These are phyloP conservation scores for Siderastrea radians DNA, from an alignment of 92 coral and sea anemone species.

Conservation along the genomic window DNA sequence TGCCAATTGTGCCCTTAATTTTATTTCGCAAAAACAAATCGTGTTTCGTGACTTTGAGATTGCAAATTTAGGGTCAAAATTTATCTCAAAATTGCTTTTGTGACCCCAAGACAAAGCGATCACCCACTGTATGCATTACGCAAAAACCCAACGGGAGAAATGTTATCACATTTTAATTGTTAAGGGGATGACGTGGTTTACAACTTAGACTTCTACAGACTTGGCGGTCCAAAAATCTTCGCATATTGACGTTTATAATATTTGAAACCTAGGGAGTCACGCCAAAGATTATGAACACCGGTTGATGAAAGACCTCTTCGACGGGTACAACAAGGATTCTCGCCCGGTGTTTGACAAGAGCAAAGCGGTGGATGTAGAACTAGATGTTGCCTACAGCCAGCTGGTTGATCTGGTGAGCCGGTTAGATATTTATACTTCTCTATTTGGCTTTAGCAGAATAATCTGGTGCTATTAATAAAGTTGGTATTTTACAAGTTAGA, in stretches of 20 bases:
- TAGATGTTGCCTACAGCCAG: slow-evolving; percentile 94
- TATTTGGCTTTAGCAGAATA: not conserved
- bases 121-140: slow-evolving; percentile 16
- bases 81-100: not conserved
- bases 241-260: not conserved
- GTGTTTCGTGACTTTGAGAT: not conserved
- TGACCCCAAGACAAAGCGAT: not conserved
- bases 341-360: slow-evolving; percentile 87
- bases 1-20: not conserved
- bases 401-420: slow-evolving; percentile 86
- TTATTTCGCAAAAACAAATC: not conserved
- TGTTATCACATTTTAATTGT: not conserved
- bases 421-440: not conserved
- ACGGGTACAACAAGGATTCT: slow-evolving; percentile 78
- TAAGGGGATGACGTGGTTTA: not conserved
- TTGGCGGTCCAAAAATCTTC: not conserved
- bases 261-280: slow-evolving; percentile 31
- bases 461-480: not conserved
- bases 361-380: slow-evolving; percentile 69
- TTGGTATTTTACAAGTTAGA: slow-evolving; percentile 15
- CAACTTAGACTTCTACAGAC: not conserved
- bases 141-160: not conserved
- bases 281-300: slow-evolving; percentile 72
- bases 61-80: not conserved
- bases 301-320: slow-evolving; percentile 76